phyloP scores from a whole-genome alignment of 2,113 vertebrate species.

The Bubo blakistoni region DNA sequence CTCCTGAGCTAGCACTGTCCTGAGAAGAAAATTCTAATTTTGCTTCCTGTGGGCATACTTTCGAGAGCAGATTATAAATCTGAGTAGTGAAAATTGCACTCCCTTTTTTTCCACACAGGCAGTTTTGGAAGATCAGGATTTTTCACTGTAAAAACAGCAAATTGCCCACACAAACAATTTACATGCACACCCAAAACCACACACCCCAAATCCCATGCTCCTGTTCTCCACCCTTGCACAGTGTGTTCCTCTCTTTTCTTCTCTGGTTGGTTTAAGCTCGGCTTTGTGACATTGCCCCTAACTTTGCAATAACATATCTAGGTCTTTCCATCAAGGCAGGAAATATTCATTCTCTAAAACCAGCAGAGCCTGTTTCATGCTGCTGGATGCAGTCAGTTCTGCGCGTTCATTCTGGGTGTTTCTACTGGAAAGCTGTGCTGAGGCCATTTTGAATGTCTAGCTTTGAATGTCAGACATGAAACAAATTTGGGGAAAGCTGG shows the following conservation, averaged over 20 bases:
- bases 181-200: slow-evolving; percentile 53
- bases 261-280: background rate
- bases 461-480: background rate
- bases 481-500: background rate
- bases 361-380: background rate
- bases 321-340: background rate
- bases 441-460: background rate
- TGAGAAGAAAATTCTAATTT: slow-evolving; percentile 45
- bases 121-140: slow-evolving; percentile 19
- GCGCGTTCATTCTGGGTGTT: background rate
- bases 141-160: slow-evolving; percentile 39
- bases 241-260: background rate
- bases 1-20: slow-evolving; percentile 46
- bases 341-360: background rate
- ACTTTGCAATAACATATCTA: background rate
- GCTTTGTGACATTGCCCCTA: background rate
- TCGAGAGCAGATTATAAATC: slow-evolving; percentile 42
- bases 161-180: slow-evolving; percentile 45
- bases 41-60: slow-evolving; percentile 49
- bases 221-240: slow-evolving; percentile 3
- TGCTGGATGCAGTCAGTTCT: background rate
- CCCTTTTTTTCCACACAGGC: background rate
- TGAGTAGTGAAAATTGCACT: slow-evolving; percentile 36
- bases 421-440: background rate
- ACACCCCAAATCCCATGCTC: slow-evolving; percentile 5